Conservation (phyloP, 2,888 invertebrate species). For the Andrena bicolor region DNA sequence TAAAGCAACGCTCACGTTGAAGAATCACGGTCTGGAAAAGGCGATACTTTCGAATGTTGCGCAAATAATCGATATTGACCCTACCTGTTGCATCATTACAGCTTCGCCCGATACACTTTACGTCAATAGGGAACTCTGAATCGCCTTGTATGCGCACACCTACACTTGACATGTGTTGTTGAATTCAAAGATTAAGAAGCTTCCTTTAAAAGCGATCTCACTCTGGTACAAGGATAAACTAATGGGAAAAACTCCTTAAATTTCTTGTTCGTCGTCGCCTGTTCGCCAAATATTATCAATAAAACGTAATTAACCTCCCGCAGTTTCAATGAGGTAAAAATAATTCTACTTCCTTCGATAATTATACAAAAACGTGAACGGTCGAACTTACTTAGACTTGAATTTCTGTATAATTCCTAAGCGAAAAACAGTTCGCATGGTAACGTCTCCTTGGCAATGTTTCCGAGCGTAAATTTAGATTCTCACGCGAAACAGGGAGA, state of each 20-base stretch:
- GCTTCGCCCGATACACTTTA: constrained; percentile 4
- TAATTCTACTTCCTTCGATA: constrained; percentile 17
- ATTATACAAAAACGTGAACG: background rate
- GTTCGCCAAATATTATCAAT: constrained; percentile 31
- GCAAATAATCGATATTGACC: constrained; percentile 46
- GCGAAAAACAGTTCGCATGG: no score
- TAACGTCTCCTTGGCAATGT: no score
- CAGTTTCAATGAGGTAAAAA: background rate
- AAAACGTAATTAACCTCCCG: constrained; percentile 30
- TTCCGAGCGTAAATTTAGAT: constrained; percentile 8
- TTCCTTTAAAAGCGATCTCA: background rate
- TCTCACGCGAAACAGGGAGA: background rate
- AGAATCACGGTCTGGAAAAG: constrained; percentile 15
- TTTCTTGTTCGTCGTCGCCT: background rate
- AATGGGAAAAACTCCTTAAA: constrained; percentile 34
- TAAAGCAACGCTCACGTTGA: background rate
- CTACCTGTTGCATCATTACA: constrained; percentile 62
- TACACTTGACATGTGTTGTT: no score
- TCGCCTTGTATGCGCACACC: background rate
- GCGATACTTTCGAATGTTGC: constrained; percentile 32
- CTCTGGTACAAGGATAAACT: background rate
- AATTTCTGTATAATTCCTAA: background rate
- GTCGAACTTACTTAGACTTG: background rate
- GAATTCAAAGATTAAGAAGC: constrained; percentile 28
- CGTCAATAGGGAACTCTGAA: constrained; percentile 11